Base-by-base conservation (phyloP, 2,797 vertebrate species). In the Heliangelus exortis region DNA sequence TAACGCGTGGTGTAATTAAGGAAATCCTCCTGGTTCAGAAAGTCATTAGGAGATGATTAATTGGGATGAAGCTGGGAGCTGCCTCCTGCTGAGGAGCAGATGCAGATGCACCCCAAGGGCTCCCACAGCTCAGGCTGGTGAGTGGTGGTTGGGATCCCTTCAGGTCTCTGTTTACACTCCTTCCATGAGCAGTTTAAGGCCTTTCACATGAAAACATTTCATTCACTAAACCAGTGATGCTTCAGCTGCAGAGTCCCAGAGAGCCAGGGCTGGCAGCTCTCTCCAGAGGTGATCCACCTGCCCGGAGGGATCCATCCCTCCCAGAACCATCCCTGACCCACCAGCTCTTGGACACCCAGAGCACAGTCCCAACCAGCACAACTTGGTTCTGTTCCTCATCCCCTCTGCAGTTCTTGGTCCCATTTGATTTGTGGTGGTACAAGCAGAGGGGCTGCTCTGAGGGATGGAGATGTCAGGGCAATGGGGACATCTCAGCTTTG, bases 1-100 rank as follows among this genome's bases (percentile, higher is more conserved):
- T 94, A 87, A 88, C 4, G 34, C 1, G 31, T 41, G 73, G 29
- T 85, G 43, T 96, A 97, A 97, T 97, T 97, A 96, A 97, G 65
- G 88, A 96, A 96, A 96, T 89, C 87, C 63, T 96, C 36, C 68
- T 1, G 1, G 78, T 94, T 96, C 74, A 74, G 74, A 61, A 71
- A 92, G 81, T 89, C 88, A 91, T 94, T 90, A 96, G 86, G 86
- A 93, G 80, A 51, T 4, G 9, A 78, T 95, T 96, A 96, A 96
- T 96, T 96, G 92, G 90, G 93, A 73, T 45, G 92, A 84, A 72
- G 87, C 58, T 36, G 69, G 84, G 84, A 93, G 76, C 41, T n/a
- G 55, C 47, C 51, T 86, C 28, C 41, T 7, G 72, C 0, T 0
- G 9, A 61, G 89, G 48, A 82, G 82, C 73, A 9, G 18, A 31